These are phyloP conservation scores for Saguinus midas DNA, from an alignment of 2,113 vertebrate species.

Conservation along the genomic window DNA sequence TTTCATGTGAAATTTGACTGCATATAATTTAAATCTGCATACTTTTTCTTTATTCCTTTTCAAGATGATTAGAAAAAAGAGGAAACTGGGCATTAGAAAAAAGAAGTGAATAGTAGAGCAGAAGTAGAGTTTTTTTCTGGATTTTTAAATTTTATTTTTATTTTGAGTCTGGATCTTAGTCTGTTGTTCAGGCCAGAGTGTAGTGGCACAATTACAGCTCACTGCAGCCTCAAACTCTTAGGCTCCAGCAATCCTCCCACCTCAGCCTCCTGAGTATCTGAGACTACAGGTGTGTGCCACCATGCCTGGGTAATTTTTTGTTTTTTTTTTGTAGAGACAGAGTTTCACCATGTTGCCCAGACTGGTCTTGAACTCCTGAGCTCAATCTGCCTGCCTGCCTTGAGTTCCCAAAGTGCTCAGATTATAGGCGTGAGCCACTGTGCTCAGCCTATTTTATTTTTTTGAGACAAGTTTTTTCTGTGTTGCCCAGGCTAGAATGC, in stretches of 20 bases:
- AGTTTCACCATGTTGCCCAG: neutral
- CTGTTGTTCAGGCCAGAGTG: neutral
- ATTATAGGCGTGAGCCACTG: neutral
- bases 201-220: neutral
- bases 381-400: neutral
- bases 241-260: neutral
- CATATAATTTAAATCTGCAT: neutral
- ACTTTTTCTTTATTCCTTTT: neutral
- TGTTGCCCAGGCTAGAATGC: neutral
- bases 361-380: neutral
- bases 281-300: neutral
- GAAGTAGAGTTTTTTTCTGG: neutral
- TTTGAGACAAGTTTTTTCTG: neutral
- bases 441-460: neutral
- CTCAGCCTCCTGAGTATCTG: neutral
- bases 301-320: neutral
- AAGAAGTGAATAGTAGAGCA: neutral
- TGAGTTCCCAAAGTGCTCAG: neutral
- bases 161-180: neutral
- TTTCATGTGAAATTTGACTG: neutral
- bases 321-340: neutral
- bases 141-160: neutral
- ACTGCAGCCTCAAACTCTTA: neutral
- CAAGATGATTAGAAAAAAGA: neutral
- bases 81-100: neutral